Evolutionary conservation across 1,140 invertebrate genomes (phyloP), one percentile per base, ranked within the genome.

Genomic region (Psix sp.): DNA sequence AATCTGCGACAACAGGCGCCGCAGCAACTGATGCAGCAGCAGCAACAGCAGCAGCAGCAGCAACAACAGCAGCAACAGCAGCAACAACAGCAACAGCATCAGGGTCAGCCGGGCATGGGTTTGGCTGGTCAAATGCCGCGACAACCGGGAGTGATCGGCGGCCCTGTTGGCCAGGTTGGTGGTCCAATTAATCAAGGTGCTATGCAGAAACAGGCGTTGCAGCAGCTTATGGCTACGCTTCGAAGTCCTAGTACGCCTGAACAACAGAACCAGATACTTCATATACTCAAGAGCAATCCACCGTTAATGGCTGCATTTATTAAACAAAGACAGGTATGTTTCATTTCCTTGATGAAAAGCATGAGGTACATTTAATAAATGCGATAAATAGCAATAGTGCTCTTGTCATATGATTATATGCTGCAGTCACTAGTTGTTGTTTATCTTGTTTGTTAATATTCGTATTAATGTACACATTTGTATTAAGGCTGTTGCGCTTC

Each of bases 261-360:
- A 77, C 95, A 97, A 80, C 96, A 98, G 79, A 92, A 95, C 79
- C 94, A 97, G 87, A 95, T 98, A 43, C 88, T 98, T 17, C 92
- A 93, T 75, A 97, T 99, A 77, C 91, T 99, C 36, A 98, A 97
- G 86, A 93, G 93, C 38, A 97, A 98, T 89, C 97, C 97, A 36
- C 95, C 95, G 60, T 89, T 99, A 7, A 98, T 98, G 96, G 96
- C 97, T 49, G 95, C 96, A 40, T 97, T 98, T 81, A 96, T 99
- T 48, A 97, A 97, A 85, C 95, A 97, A 86, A 89, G 94, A 82
- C 93, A 95, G 88, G 91, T 92, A 76, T 52, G 67, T 49, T 38
- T 36, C 16, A 26, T n/a, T n/a, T n/a, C n/a, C n/a, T n/a, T 21
- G 31, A n/a, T 24, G 9, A 24, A 24, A 24, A 24, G 21, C 21